Evolutionary conservation across 2,113 vertebrate species (phyloP).

Genomic region (Limanda limanda): DNA sequence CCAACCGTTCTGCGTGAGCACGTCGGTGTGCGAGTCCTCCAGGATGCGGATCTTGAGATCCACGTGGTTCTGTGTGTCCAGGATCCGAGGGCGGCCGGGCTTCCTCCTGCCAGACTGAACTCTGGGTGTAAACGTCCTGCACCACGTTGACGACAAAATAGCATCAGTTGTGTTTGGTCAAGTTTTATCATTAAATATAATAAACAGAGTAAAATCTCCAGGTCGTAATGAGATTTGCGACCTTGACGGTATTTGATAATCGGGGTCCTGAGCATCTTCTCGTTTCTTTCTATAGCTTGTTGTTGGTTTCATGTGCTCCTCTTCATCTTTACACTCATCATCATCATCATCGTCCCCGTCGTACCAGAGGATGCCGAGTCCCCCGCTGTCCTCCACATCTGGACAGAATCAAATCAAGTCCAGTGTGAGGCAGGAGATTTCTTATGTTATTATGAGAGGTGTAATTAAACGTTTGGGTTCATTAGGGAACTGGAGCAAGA

Average conservation of each 20-base stretch:
- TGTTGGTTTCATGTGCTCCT: background rate
- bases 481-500: too few species aligned
- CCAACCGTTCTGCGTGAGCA: too few species aligned
- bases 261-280: conserved; percentile 38
- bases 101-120: background rate
- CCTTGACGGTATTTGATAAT: conserved; percentile 32
- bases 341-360: conserved; percentile 3
- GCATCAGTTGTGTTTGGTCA: too few species aligned
- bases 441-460: too few species aligned
- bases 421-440: too few species aligned
- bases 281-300: conserved; percentile 4
- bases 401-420: background rate
- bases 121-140: background rate
- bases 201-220: too few species aligned
- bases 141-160: too few species aligned
- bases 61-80: background rate
- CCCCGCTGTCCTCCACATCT: conserved; percentile 19
- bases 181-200: too few species aligned
- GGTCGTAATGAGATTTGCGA: too few species aligned
- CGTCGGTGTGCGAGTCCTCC: background rate
- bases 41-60: conserved; percentile 28
- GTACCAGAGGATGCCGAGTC: conserved; percentile 25
- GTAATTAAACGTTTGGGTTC: too few species aligned
- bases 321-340: conserved; percentile 1
- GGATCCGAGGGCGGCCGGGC: rapidly evolving